A percentile compares a stretch with the other conserved stretches of the same genome.
These are phyloP conservation scores for Orthonychiurus folsomi DNA, from an alignment of 2,888 invertebrate species.

Conservation along the genomic window DNA sequence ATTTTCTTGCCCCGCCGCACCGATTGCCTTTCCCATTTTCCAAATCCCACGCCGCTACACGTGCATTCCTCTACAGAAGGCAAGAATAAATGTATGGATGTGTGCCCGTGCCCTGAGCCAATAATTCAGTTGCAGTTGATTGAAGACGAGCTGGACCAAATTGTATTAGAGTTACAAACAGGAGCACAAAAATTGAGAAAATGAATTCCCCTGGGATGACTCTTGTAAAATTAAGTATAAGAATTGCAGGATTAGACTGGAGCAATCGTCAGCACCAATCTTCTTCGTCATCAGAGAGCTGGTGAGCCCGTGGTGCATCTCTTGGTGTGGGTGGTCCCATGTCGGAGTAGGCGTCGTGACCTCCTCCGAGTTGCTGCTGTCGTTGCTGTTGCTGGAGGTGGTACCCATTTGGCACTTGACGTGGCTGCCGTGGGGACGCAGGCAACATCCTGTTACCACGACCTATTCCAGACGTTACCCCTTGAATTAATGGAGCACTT, in stretches of 20 bases:
- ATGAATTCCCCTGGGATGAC: too few species aligned
- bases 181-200: too few species aligned
- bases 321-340: constrained; percentile 33
- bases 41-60: not conserved
- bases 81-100: not conserved
- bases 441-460: constrained; percentile 38
- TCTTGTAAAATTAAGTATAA: not conserved
- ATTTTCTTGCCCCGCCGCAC: too few species aligned
- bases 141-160: too few species aligned
- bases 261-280: constrained; percentile 35
- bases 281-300: constrained; percentile 37
- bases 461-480: constrained; percentile 21
- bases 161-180: too few species aligned
- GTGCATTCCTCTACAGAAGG: not conserved
- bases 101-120: not conserved
- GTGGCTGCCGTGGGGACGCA: constrained; percentile 17
- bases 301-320: constrained; percentile 24
- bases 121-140: not conserved
- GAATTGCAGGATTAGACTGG: not conserved
- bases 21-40: too few species aligned
- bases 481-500: not conserved
- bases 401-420: constrained; percentile 38
- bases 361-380: constrained; percentile 15
- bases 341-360: constrained; percentile 25
- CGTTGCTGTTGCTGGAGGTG: constrained; percentile 22